Conservation (phyloP, 2,888 invertebrate genomes). For the Netelia virgata region DNA sequence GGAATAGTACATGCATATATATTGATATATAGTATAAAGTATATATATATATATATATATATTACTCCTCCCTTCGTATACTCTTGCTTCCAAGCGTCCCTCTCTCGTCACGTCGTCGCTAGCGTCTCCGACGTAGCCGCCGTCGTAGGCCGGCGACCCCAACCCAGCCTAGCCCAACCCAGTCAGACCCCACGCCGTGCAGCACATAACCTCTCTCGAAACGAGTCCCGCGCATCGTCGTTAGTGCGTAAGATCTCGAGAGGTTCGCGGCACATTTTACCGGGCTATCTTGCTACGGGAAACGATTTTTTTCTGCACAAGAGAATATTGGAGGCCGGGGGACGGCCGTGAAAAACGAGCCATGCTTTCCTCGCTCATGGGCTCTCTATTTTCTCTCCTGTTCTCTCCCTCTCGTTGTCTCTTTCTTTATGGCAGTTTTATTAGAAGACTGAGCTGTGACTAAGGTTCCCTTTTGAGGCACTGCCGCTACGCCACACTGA, state of each 20-base stretch:
- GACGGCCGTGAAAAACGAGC: conserved; percentile 26
- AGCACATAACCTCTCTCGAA: conserved; percentile 50
- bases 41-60: too few species aligned
- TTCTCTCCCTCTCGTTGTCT: conserved; percentile 22
- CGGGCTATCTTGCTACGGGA: conserved; percentile 46
- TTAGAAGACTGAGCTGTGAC: conserved; percentile 40
- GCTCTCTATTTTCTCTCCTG: not conserved
- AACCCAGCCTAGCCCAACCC: conserved; percentile 64
- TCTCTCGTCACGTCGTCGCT: conserved; percentile 58
- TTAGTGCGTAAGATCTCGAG: conserved; percentile 50
- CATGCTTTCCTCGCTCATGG: conserved; percentile 29
- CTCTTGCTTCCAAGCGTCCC: conserved; percentile 53
- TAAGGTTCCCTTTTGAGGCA: conserved; percentile 40
- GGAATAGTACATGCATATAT: too few species aligned
- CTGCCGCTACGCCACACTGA: conserved; percentile 7
- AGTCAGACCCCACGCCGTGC: conserved; percentile 62
- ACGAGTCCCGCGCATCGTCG: conserved; percentile 29
- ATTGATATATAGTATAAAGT: too few species aligned
- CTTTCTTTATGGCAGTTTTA: conserved; percentile 55
- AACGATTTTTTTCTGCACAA: conserved; percentile 35
- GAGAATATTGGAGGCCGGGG: conserved; percentile 18
- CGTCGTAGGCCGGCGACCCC: conserved; percentile 70
- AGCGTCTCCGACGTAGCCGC: conserved; percentile 56
- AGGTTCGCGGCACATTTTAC: conserved; percentile 45
- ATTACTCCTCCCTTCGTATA: not conserved